These are phyloP conservation scores for Pachycephala philippinensis DNA, from an alignment of 2,113 vertebrate genomes.

Conservation along the genomic window DNA sequence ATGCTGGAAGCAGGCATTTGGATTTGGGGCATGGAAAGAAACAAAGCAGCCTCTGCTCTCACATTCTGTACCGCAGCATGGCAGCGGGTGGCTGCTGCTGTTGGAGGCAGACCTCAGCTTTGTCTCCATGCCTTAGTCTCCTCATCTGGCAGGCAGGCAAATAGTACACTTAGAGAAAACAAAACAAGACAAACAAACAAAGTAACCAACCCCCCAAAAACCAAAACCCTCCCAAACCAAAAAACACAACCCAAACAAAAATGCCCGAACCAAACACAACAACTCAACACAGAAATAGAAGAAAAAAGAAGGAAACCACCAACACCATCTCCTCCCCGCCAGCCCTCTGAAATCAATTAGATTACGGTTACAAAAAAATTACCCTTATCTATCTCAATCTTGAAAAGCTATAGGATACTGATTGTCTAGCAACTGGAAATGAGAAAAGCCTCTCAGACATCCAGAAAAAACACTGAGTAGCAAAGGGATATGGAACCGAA, in stretches of 20 bases:
- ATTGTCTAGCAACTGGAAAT: neutral
- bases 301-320: neutral
- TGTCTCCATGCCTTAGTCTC: neutral
- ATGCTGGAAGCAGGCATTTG: fast-evolving
- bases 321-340: fast-evolving
- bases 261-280: fast-evolving
- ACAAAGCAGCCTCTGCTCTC: neutral
- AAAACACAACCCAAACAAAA: neutral
- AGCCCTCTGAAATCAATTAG: neutral
- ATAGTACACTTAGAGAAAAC: neutral
- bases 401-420: neutral
- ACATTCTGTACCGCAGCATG: fast-evolving
- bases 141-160: neutral
- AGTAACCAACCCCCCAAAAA: neutral
- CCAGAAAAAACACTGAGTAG: neutral
- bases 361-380: neutral
- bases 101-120: fast-evolving
- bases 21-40: neutral
- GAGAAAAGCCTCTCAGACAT: neutral
- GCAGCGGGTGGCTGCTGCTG: neutral
- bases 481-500: neutral
- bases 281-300: neutral
- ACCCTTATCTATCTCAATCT: neutral
- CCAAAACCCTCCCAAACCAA: neutral
- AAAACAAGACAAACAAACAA: neutral